Percentiles rank a stretch among this genome's conserved stretches.
phyloP scores from a whole-genome alignment of 2,888 invertebrate genomes.

The Lasiommata megera region DNA sequence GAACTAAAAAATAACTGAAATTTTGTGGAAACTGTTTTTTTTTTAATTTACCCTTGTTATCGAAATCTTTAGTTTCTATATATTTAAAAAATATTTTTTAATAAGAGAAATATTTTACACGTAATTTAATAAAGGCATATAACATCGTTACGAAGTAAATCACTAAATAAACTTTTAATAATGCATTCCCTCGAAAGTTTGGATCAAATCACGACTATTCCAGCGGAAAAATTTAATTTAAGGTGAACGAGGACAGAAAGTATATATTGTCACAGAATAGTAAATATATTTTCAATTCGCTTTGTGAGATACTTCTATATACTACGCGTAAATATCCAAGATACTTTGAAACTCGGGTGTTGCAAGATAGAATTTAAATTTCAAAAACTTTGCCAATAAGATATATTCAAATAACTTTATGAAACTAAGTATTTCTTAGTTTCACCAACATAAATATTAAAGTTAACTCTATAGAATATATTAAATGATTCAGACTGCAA shows the following conservation, averaged over 20 bases:
- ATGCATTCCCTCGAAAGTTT: background rate
- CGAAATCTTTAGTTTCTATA: too few relatives aligned
- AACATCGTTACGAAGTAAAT: background rate
- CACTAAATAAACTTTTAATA: background rate
- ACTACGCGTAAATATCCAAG: slow-evolving; percentile 1
- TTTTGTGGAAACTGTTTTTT: too few relatives aligned
- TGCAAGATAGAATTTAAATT: background rate
- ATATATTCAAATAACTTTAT: background rate
- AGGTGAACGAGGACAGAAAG: background rate
- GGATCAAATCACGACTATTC: background rate
- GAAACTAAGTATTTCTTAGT: too few relatives aligned
- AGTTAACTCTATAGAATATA: too few relatives aligned
- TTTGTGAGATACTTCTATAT: background rate
- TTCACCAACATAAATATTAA: too few relatives aligned
- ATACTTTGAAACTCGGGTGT: background rate
- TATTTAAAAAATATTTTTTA: too few relatives aligned
- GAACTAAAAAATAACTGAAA: too few relatives aligned
- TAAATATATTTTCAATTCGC: slow-evolving; percentile 9
- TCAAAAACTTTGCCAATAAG: background rate
- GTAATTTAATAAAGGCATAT: background rate
- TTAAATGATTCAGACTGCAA: too few relatives aligned
- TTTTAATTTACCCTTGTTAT: too few relatives aligned
- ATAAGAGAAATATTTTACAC: too few relatives aligned
- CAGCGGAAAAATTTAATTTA: too few relatives aligned
- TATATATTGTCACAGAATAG: slow-evolving; percentile 8